Evolutionary conservation across 53 echinoderm and acorn worm genomes (phyloP), one percentile per base, ranked within the genome.

Genomic region (Temnopleurus reevesii): DNA sequence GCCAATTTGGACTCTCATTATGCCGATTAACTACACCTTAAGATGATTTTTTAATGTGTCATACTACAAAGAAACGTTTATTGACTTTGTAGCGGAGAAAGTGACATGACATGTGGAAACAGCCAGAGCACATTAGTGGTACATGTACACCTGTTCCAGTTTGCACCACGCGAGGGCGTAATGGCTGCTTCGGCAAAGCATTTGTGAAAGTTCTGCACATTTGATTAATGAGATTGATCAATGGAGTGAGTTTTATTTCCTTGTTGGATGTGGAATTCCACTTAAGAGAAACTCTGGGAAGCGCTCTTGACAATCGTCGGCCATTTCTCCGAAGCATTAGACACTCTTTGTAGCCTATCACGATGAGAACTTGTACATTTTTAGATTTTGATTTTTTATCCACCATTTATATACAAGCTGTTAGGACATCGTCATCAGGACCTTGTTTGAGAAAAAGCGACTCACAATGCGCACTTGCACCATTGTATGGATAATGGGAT

Each of bases 301-400:
- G 71, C n/a, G 36, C 8, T 41, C 34, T 17, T 63, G 63, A 33
- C 34, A 21, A 23, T 71, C 41, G n/a, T 38, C 41, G 41, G 71
- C 21, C 36, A 71, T 71, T 38, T 71, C 41, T 71, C 71, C 5
- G 41, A 26, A 79, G 46, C 79, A 24, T 29, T 10, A 47, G 79
- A 79, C 49, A 79, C 28, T 79, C 79, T 79, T 79, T 79, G 79
- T 79, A 79, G 26, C 46, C 7, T 30, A 79, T 23, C 30, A 46
- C 53, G 53, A 51, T 79, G 79, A 47, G 47, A 34, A 49, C 79
- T 49, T 79, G 79, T 79, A 79, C 49, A 79, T 46, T 49, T 30
- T 46, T 79, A 79, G 79, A 46, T 79, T 41, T 76, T 79, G 2
- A 46, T 79, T 79, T 79, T 79, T 49, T 79, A 79, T 46, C 51